Base-by-base conservation (phyloP, 2,113 vertebrate genomes). In the Rafetus swinhoei region DNA sequence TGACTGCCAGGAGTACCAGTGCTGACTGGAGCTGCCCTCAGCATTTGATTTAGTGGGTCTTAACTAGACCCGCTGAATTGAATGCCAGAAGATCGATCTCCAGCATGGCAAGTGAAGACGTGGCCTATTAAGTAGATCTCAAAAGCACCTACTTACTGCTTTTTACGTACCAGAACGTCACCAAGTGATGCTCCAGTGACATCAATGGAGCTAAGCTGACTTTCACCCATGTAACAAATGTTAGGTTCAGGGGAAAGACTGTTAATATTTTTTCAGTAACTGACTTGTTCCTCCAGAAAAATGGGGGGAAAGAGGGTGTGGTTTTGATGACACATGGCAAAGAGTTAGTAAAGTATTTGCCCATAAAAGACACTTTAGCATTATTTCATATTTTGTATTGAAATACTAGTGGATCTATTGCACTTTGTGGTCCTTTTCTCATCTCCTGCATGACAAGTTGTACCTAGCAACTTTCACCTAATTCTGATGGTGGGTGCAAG, bases 151-250 rank as follows among this genome's bases (percentile, higher is more conserved):
- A 3, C 18, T 45, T 6, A 3, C 18, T 45, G 59, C 13, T 1
- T 7, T 13, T 0, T 0, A 6, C 1, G 72, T 83, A 56, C 60
- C 88, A 76, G 59, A 16, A 56, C 1, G 27, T 32, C 39, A 90
- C 8, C 3, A 5, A 1, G 1, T 60, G 13, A 32, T 77, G 3
- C 55, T 10, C 25, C 0, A 0, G 57, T 4, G 59, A 12, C 57
- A 4, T 52, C 45, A 57, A 15, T 90, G 88, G 88, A 55, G 8
- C 60, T 9, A 14, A 85, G 83, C 83, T 93, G 86, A 24, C 86
- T 87, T 53, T 50, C 21, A 9, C 22, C n/a, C 62, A 35, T 29
- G 74, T 82, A 18, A 35, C 15, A 35, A 9, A n/a, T 18, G 32
- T n/a, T 18, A 69, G 32, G 9, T n/a, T 69, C 65, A 69, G 4